Evolutionary conservation across 2,888 invertebrate genomes (phyloP).

Genomic region (Cataglyphis altisquamis): DNA sequence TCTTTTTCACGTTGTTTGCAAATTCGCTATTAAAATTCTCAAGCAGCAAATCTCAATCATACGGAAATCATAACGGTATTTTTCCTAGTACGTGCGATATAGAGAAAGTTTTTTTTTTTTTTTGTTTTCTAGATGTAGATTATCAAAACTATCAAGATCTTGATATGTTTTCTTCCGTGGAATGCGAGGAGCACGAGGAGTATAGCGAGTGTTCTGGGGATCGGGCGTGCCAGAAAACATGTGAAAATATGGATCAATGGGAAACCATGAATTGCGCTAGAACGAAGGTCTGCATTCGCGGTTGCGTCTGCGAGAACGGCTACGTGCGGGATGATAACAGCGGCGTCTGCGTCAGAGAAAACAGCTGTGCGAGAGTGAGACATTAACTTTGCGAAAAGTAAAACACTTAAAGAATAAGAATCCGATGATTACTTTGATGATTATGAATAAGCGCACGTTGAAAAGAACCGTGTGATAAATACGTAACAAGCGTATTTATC

Average conservation of each 20-base stretch:
- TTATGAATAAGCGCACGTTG: not conserved
- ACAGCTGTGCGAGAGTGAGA: constrained; percentile 60
- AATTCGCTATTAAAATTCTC: not conserved
- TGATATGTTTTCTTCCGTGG: not conserved
- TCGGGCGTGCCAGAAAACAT: constrained; percentile 71
- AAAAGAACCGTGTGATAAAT: not conserved
- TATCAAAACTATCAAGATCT: constrained; percentile 9
- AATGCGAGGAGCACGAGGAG: constrained; percentile 66
- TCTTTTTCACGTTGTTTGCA: constrained; percentile 1
- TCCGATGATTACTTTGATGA: not conserved
- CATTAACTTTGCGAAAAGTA: constrained; percentile 41
- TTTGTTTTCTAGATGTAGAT: constrained; percentile 18
- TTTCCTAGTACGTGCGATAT: not conserved
- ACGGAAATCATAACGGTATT: not conserved
- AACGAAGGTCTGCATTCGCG: constrained; percentile 68
- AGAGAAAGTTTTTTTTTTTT: constrained; percentile 1
- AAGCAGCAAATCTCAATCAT: not conserved
- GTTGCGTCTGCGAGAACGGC: constrained; percentile 72
- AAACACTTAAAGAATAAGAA: not conserved
- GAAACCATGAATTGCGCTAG: constrained; percentile 61
- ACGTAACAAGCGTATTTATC: not conserved
- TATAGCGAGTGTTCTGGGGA: constrained; percentile 67
- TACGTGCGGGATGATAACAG: constrained; percentile 66
- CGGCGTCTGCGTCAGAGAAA: constrained; percentile 62
- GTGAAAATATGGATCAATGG: constrained; percentile 68